Conservation (phyloP, 1,140 invertebrate genomes). For the Aradophagus sp. region DNA sequence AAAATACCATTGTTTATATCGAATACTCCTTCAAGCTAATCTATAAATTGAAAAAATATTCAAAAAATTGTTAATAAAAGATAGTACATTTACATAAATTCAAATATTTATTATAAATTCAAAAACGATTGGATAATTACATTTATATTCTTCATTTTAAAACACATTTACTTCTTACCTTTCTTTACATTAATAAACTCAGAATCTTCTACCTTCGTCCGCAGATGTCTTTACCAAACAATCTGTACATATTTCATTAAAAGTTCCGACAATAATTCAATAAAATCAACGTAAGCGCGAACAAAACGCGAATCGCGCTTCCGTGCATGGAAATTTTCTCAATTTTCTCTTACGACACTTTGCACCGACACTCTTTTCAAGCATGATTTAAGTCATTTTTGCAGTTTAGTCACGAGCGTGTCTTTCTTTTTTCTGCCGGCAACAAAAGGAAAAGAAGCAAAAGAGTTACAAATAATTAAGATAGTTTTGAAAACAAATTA, state of each 20-base stretch:
- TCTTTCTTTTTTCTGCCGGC: conserved; percentile 44
- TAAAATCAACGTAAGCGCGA: conserved; percentile 27
- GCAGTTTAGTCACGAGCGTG: conserved; percentile 45
- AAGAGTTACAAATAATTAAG: neutral
- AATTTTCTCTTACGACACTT: conserved; percentile 59
- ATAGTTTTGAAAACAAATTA: too few relatives aligned
- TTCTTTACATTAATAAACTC: too few relatives aligned
- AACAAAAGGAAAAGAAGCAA: neutral
- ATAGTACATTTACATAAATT: too few relatives aligned
- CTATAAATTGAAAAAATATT: too few relatives aligned
- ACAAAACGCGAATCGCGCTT: conserved; percentile 26
- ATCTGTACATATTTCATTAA: conserved; percentile 29
- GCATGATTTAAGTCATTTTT: conserved; percentile 65
- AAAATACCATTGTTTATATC: too few relatives aligned
- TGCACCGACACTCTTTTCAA: conserved; percentile 67
- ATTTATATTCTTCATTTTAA: too few relatives aligned
- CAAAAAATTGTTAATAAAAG: too few relatives aligned
- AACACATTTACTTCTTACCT: too few relatives aligned
- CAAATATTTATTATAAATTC: too few relatives aligned
- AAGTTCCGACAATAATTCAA: conserved; percentile 21
- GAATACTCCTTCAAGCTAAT: too few relatives aligned
- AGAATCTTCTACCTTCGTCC: too few relatives aligned
- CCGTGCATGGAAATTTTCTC: conserved; percentile 56
- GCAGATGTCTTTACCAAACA: conserved; percentile 30
- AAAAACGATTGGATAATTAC: too few relatives aligned